Conservation (phyloP, 2,888 invertebrate genomes). For the Hipparchia semele region DNA sequence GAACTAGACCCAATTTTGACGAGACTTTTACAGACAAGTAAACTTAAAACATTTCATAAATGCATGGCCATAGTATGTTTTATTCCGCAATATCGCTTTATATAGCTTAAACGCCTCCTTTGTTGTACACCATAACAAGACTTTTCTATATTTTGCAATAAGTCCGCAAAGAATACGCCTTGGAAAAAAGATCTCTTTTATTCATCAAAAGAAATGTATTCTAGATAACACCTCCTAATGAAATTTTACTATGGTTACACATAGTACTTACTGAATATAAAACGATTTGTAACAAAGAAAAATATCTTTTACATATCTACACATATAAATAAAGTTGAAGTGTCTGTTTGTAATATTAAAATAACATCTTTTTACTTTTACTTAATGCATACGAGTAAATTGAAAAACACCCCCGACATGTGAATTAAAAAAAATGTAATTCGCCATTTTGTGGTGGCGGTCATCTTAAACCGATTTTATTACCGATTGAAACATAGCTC, state of each 20-base stretch:
- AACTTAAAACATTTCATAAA: not conserved
- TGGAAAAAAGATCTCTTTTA: conserved; percentile 12
- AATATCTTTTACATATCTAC: not conserved
- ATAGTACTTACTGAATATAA: conserved; percentile 2
- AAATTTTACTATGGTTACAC: conserved; percentile 12
- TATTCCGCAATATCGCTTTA: conserved; percentile 7
- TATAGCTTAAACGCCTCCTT: conserved; percentile 11
- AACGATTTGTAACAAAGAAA: not conserved
- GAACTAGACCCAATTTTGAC: too few relatives aligned
- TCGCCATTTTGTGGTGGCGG: too few relatives aligned
- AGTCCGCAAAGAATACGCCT: conserved; percentile 16
- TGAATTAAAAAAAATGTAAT: too few relatives aligned
- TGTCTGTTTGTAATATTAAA: too few relatives aligned
- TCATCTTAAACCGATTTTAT: too few relatives aligned
- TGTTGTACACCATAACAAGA: not conserved
- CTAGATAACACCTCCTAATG: conserved; percentile 15
- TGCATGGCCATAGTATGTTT: conserved; percentile 7
- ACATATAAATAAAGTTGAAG: too few relatives aligned
- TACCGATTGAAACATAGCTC: too few relatives aligned
- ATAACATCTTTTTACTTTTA: too few relatives aligned
- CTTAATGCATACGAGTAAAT: too few relatives aligned
- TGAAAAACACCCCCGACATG: too few relatives aligned
- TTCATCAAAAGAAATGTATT: conserved; percentile 14
- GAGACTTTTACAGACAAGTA: too few relatives aligned
- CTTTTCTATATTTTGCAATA: conserved; percentile 12